Evolutionary conservation across 64 coral and sea anemone species (phyloP).

Genomic region (Dendrophyllia cribrosa): DNA sequence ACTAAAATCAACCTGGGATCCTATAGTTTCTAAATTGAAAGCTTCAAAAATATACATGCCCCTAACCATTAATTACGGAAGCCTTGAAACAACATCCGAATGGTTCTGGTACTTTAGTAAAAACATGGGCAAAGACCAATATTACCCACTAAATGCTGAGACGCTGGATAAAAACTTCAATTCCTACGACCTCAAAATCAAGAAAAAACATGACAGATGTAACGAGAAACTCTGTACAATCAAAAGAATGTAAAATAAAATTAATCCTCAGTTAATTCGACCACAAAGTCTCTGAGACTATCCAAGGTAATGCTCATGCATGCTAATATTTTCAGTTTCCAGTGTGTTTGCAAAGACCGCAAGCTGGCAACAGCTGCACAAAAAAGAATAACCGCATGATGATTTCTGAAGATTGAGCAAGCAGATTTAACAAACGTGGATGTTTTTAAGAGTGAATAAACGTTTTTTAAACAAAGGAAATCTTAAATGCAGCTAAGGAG

Average conservation of each 20-base stretch:
- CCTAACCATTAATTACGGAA: conserved; percentile 49
- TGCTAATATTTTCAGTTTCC: conserved; percentile 48
- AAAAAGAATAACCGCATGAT: too few relatives aligned
- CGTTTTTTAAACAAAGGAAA: too few relatives aligned
- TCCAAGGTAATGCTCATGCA: background rate
- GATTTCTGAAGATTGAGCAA: too few relatives aligned
- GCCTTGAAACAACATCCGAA: conserved; percentile 9
- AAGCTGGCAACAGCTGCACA: background rate
- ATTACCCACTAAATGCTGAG: conserved; percentile 7
- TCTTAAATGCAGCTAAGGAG: too few relatives aligned
- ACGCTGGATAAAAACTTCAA: conserved; percentile 39
- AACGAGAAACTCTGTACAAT: conserved; percentile 41
- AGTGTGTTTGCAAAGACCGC: conserved; percentile 49
- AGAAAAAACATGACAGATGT: conserved; percentile 56
- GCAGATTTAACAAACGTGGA: too few relatives aligned
- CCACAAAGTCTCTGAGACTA: background rate
- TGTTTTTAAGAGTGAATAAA: too few relatives aligned
- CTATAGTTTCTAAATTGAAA: conserved; percentile 9
- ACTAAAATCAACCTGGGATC: background rate
- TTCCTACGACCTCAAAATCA: conserved; percentile 56
- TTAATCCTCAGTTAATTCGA: conserved; percentile 67
- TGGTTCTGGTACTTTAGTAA: conserved; percentile 26
- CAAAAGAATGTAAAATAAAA: conserved; percentile 48
- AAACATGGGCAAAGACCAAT: conserved; percentile 33
- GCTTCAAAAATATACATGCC: background rate